Evolutionary conservation across 2,888 invertebrate genomes (phyloP).

Genomic region (Cataglyphis albicans): DNA sequence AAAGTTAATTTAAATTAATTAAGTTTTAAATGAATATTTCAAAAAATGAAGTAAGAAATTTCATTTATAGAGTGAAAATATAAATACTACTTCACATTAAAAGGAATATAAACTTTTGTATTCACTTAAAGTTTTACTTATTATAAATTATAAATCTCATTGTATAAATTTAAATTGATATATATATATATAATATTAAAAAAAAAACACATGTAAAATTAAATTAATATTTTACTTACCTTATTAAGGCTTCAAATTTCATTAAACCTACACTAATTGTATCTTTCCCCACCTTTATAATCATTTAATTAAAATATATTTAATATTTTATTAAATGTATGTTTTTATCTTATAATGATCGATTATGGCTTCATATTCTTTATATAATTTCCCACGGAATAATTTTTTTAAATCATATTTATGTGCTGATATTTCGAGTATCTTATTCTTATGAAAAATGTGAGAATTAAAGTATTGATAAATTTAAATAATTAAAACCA

Average conservation of each 20-base stretch:
- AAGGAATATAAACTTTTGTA: not conserved
- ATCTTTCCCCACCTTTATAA: not conserved
- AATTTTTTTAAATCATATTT: not conserved
- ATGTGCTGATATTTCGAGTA: not conserved
- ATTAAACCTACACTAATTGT: not conserved
- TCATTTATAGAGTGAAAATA: not conserved
- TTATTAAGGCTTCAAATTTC: slow-evolving; percentile 32
- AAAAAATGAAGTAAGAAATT: not conserved
- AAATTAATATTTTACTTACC: slow-evolving; percentile 53
- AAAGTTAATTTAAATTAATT: not conserved
- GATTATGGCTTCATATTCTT: not conserved
- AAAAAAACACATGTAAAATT: not conserved
- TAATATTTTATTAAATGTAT: not conserved
- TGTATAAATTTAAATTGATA: not conserved
- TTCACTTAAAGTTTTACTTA: not conserved
- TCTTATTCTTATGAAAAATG: not conserved
- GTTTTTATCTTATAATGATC: not conserved
- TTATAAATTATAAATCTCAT: no score
- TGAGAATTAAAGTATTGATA: not conserved
- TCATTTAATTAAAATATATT: slow-evolving; percentile 19
- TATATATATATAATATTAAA: not conserved
- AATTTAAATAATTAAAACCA: not conserved
- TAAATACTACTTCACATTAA: not conserved
- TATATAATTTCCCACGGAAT: not conserved
- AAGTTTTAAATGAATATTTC: not conserved